These are phyloP conservation scores for Hycleus phaleratus DNA, from an alignment of 1,140 invertebrate species.

Conservation along the genomic window DNA sequence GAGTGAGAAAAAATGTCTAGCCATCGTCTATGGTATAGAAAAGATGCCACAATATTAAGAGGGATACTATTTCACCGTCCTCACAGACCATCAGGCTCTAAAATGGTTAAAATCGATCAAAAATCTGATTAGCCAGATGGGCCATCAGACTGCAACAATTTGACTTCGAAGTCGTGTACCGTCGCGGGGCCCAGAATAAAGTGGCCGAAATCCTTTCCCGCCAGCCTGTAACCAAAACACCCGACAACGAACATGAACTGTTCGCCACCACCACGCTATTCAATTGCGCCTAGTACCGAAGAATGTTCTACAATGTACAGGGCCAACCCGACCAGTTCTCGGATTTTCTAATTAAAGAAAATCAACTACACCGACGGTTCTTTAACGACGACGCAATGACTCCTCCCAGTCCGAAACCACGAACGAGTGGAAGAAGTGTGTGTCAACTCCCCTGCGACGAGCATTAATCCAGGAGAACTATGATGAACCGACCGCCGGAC, in stretches of 20 bases:
- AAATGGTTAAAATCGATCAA: conserved; percentile 20
- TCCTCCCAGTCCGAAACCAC: no score
- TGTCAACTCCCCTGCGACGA: no score
- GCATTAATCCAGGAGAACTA: no score
- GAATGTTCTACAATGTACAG: no score
- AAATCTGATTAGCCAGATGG: conserved; percentile 23
- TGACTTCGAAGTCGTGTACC: conserved; percentile 29
- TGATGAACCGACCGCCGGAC: no score
- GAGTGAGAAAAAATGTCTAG: conserved; percentile 43
- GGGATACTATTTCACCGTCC: conserved; percentile 20
- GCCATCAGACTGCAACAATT: conserved; percentile 34
- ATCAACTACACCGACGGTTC: no score
- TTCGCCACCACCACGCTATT: no score
- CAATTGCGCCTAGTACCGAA: no score
- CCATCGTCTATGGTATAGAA: conserved; percentile 27
- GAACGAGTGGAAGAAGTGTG: no score
- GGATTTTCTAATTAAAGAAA: no score
- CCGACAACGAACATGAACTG: not conserved
- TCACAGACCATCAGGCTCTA: conserved; percentile 26
- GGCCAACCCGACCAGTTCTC: no score
- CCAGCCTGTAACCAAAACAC: not conserved
- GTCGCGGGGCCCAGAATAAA: conserved; percentile 27
- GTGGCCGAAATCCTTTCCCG: not conserved
- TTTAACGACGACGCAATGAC: no score
- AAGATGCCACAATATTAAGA: conserved; percentile 22